Conservation (phyloP, 2,888 invertebrate species). For the Himalopsyche japonica region DNA sequence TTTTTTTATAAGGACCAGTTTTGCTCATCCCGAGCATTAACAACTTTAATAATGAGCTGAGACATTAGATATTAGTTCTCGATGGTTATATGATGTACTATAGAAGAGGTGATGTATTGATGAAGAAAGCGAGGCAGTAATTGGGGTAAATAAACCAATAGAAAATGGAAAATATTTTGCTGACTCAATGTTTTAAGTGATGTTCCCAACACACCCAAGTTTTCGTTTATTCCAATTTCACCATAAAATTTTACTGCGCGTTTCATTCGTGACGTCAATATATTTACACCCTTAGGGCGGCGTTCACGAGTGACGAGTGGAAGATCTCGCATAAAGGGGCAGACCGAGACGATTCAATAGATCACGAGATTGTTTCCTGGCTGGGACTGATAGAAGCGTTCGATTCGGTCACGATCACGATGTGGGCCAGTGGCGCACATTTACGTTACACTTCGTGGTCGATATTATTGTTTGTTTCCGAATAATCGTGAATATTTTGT, state of each 20-base stretch:
- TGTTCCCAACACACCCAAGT: no score
- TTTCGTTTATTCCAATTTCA: no score
- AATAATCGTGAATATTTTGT: neutral
- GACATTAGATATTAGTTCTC: no score
- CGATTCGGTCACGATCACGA: conserved; percentile 7
- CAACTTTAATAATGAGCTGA: no score
- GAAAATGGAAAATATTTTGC: no score
- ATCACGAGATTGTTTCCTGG: neutral
- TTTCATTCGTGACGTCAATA: neutral
- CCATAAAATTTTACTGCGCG: neutral
- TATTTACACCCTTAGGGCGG: neutral
- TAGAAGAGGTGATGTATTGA: no score
- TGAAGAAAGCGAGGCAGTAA: no score
- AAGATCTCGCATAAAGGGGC: neutral
- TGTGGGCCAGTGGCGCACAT: conserved; percentile 3
- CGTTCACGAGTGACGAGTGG: neutral
- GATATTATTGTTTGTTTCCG: neutral
- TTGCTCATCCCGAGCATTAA: no score
- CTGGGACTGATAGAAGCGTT: neutral
- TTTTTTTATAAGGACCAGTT: no score
- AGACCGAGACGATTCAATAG: neutral
- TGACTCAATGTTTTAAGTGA: no score
- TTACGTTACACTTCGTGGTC: neutral
- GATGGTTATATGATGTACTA: no score
- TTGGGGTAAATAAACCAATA: no score